Percentiles rank a stretch among this genome's conserved stretches.
These are phyloP conservation scores for Mizuhopecten yessoensis DNA, from an alignment of 1,140 invertebrate species.

Conservation along the genomic window DNA sequence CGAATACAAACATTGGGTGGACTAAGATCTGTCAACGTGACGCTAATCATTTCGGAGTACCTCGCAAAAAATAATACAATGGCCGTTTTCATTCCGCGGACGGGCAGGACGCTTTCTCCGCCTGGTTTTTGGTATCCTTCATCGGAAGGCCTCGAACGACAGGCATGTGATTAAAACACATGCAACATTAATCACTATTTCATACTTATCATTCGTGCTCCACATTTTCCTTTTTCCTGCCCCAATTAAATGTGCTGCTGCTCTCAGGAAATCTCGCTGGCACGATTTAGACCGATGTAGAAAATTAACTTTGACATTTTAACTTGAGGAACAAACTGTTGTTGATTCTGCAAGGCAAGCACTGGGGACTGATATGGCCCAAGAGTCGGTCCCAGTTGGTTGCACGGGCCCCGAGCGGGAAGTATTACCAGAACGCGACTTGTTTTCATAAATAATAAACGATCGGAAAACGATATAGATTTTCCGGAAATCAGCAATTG, in stretches of 20 bases:
- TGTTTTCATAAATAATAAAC: conserved; percentile 13
- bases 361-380: background rate
- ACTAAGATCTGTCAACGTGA: conserved; percentile 32
- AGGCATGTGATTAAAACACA: conserved; percentile 24
- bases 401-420: background rate
- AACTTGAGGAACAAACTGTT: background rate
- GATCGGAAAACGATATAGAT: background rate
- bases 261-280: background rate
- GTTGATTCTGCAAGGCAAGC: conserved; percentile 37
- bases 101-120: background rate
- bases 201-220: background rate
- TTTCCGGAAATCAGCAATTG: background rate
- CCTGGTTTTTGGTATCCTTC: conserved; percentile 29
- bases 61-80: conserved; percentile 34
- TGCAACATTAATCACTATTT: conserved; percentile 2
- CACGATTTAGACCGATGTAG: background rate
- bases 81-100: conserved; percentile 18
- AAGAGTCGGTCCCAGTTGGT: background rate
- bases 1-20: conserved; percentile 37
- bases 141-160: background rate
- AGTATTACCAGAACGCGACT: background rate
- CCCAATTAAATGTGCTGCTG: background rate
- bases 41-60: conserved; percentile 23
- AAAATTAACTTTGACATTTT: conserved; percentile 36
- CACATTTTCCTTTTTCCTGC: conserved; percentile 20